Percentiles rank a stretch among this genome's conserved stretches.
Conservation (phyloP, 1,140 invertebrate species). For the Zaprionus ghesquierei region DNA sequence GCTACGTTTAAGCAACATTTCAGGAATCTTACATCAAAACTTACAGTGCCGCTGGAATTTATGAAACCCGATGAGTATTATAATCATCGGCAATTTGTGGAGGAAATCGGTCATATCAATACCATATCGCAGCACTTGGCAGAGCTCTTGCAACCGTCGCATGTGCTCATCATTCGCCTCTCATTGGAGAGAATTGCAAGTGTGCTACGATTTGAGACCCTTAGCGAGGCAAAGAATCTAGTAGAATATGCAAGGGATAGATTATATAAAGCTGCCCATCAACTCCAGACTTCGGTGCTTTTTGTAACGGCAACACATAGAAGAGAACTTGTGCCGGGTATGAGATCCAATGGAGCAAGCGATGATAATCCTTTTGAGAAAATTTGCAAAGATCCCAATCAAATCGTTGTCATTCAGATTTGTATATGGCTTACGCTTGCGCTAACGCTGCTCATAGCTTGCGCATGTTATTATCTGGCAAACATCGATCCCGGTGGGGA, state of each 20-base stretch:
- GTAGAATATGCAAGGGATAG: conserved; percentile 5
- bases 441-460: conserved; percentile 89
- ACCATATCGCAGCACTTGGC: conserved; percentile 84
- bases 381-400: conserved; percentile 85
- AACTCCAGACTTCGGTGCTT: conserved; percentile 86
- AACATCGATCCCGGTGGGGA: conserved; percentile 97
- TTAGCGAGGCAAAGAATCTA: conserved; percentile 86
- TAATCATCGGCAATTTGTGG: conserved; percentile 86
- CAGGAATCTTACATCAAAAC: conserved; percentile 82
- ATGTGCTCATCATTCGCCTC: conserved; percentile 35
- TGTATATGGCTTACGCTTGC: conserved; percentile 92
- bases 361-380: conserved; percentile 83
- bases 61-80: conserved; percentile 61
- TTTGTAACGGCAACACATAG: conserved; percentile 87
- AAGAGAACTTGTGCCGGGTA: conserved; percentile 70
- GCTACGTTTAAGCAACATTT: conserved; percentile 81
- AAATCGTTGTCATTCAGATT: conserved; percentile 95
- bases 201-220: conserved; percentile 85
- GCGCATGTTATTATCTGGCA: conserved; percentile 92
- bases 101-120: conserved; percentile 85
- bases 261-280: conserved; percentile 15
- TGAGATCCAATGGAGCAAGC: conserved; percentile 14
- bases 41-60: conserved; percentile 63
- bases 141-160: conserved; percentile 11
- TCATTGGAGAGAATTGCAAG: conserved; percentile 42